Evolutionary conservation across 2,888 invertebrate genomes (phyloP).

Genomic region (Galeopsomyia nigrocyanea): DNA sequence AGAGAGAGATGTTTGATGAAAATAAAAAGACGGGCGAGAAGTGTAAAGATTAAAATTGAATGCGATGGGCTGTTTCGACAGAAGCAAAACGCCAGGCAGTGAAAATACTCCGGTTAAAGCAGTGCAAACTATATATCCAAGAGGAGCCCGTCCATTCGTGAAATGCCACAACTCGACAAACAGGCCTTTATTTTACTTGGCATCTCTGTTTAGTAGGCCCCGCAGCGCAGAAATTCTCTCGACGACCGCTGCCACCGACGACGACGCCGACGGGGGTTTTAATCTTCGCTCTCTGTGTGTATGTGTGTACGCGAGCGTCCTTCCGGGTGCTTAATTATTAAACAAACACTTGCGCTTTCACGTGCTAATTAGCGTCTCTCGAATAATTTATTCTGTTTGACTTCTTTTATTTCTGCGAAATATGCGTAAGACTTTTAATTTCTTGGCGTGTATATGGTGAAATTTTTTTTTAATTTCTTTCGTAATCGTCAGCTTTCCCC

Average conservation of each 20-base stretch:
- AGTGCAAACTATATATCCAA: conserved; percentile 27
- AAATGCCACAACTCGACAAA: conserved; percentile 41
- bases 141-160: conserved; percentile 25
- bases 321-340: conserved; percentile 34
- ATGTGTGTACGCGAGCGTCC: not conserved
- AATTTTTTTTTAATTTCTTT: no score
- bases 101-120: conserved; percentile 45
- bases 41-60: conserved; percentile 28
- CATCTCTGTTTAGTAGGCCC: conserved; percentile 7
- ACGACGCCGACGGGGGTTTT: not conserved
- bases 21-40: no score
- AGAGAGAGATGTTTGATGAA: not conserved
- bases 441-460: no score
- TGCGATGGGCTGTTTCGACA: conserved; percentile 15
- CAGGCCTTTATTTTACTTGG: conserved; percentile 48
- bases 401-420: no score
- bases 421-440: no score
- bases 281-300: conserved; percentile 4
- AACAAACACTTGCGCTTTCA: conserved; percentile 29
- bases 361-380: conserved; percentile 17
- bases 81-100: conserved; percentile 11
- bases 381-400: no score
- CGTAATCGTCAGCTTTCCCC: no score
- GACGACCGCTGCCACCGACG: not conserved
- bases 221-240: conserved; percentile 18